Base-by-base conservation (phyloP, 2,113 vertebrate species). In the Cottus gobio region DNA sequence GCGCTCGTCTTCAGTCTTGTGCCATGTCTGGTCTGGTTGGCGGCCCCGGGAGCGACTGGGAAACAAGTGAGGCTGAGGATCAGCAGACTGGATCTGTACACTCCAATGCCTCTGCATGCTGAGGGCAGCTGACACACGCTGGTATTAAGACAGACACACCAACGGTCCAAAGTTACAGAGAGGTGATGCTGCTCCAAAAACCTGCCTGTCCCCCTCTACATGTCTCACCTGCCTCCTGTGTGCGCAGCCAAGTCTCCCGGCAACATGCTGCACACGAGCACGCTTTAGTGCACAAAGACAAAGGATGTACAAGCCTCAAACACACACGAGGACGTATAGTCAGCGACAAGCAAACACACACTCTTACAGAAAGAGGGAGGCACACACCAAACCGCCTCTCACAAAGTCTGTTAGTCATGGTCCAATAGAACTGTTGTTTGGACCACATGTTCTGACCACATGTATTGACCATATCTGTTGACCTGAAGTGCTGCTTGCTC, bases 31-130 rank as follows among this genome's bases (percentile, higher is more conserved):
- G 87, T 76, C 78, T 36, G 85, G 71, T 68, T 77, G 83, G 85
- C 50, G 46, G 65, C 82, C 86, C 71, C 36, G 58, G 77, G 77
- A 85, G 90, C 70, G 58, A 86, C 78, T 75, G 58, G 70, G 82
- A 84, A 86, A 74, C 65, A 6, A 83, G 84, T 28, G 70, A 75
- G 80, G 74, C 91, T 63, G 48, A 74, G 86, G 82, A 87, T 83
- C 75, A 57, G 89, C 95, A 95, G 95, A 94, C 95, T 94, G 94
- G 91, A 89, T 90, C 89, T 94, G 93, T 89, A 94, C 95, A 94
- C 93, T 92, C 81, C 90, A 93, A 46, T 94, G 95, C 88, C 61
- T 93, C 92, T 77, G 89, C 93, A 91, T 81, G 92, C 93, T 94
- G 95, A 90, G 92, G 91, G 84, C 94, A 95, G 93, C 87, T 94